phyloP scores from a whole-genome alignment of 2,797 vertebrate genomes.

The Crocidura indochinensis region DNA sequence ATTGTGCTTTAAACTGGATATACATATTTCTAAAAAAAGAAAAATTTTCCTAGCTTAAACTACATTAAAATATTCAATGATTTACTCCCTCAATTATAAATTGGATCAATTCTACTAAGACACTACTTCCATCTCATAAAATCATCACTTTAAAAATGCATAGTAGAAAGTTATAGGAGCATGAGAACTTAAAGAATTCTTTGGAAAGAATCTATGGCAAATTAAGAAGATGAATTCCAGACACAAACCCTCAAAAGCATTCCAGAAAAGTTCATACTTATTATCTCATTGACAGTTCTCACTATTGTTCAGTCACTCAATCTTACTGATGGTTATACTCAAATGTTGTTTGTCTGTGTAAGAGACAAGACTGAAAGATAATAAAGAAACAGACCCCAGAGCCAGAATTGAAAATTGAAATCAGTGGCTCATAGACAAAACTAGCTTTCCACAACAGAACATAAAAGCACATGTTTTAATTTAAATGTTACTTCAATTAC shows the following conservation, averaged over 20 bases:
- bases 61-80: conserved; percentile 47
- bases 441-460: conserved; percentile 24
- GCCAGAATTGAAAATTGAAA: neutral
- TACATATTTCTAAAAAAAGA: conserved; percentile 34
- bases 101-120: conserved; percentile 55
- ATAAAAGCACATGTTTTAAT: neutral
- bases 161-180: neutral
- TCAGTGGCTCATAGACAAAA: conserved; percentile 1
- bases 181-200: conserved; percentile 45
- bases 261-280: neutral
- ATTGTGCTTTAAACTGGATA: conserved; percentile 29
- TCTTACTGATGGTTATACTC: neutral
- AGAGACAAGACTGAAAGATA: conserved; percentile 19
- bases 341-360: neutral
- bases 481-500: conserved; percentile 45
- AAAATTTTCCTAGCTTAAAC: conserved; percentile 11
- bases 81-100: conserved; percentile 56
- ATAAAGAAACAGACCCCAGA: neutral
- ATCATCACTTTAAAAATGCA: conserved; percentile 47
- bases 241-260: conserved; percentile 32
- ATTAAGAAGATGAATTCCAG: conserved; percentile 48
- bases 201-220: conserved; percentile 47
- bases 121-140: conserved; percentile 46
- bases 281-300: neutral
- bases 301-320: neutral